Conservation (phyloP, 2,113 vertebrate genomes). For the Capreolus pygargus region DNA sequence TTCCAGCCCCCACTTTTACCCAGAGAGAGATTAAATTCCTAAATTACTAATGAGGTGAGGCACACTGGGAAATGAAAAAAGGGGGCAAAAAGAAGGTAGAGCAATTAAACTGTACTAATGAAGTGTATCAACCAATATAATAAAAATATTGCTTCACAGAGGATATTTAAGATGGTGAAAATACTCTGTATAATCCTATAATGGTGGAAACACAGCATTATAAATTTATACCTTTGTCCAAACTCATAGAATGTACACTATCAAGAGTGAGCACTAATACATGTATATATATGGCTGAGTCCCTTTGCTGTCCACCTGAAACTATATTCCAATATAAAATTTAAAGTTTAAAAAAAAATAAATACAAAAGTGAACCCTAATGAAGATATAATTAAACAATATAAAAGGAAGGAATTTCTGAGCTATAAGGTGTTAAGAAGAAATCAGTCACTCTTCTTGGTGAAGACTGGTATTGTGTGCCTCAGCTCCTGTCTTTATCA, state of each 20-base stretch:
- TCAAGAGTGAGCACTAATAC: neutral
- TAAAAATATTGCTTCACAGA: neutral
- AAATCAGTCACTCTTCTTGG: neutral
- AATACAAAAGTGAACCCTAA: neutral
- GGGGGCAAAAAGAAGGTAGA: neutral
- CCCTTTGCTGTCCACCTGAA: neutral
- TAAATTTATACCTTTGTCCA: neutral
- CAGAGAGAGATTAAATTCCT: slow-evolving; percentile 1
- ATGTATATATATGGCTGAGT: neutral
- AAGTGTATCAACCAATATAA: neutral
- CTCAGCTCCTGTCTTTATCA: neutral
- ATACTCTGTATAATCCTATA: neutral
- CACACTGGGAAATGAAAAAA: neutral
- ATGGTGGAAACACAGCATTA: neutral
- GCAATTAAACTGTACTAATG: neutral
- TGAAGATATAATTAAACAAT: neutral
- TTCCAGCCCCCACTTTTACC: neutral
- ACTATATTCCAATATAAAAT: neutral
- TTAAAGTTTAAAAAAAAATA: neutral
- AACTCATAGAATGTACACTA: neutral
- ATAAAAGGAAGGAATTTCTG: neutral
- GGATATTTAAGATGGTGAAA: neutral
- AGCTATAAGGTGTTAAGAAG: neutral
- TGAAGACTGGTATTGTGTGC: neutral
- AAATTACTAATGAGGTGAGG: slow-evolving; percentile 1